Evolutionary conservation across 1,140 invertebrate species (phyloP), one percentile per base, ranked within the genome.

Genomic region (Sitophilus oryzae): DNA sequence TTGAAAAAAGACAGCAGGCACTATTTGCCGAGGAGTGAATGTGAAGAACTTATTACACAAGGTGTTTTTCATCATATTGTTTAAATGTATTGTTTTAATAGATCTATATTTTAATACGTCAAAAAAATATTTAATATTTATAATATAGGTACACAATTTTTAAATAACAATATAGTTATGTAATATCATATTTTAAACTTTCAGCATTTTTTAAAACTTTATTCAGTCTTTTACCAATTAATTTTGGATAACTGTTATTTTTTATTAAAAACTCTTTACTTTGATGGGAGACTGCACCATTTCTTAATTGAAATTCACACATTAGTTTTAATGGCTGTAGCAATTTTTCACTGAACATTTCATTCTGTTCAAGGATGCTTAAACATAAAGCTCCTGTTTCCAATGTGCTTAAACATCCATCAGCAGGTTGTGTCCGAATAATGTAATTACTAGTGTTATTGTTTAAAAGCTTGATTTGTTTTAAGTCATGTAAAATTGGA

Each of bases 1-100:
- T 74, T 98, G 1, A 93, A 91, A 71, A 94, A 94, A 72, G 91
- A 97, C 69, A 94, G 87, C 62, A 85, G 90, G 74, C 92, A 97
- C 74, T 89, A 93, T 67, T 72, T 98, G 23, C 87, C 92, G 8
- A 78, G 91, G 58, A 80, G 83, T 2, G 87, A 93, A 66, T 94
- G 92, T 72, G 93, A 98, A 73, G 83, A 89, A 41, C 77, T 98
- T 0, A 93, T 98, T 48, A 77, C 91, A 51, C 91, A 95, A 78
- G 93, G 93, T 37, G 81, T 97, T 65, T 77, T 97, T 18, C 84
- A 96, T 69, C 93, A 96, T 68, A 73, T 85, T 54, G 53, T 66
- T 20, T 67, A 59, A 60, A 47, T 36, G 2, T n/a, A n/a, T n/a
- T n/a, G n/a, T n/a, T n/a, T n/a, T n/a, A n/a, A n/a, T 19, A 15